Evolutionary conservation across 2,888 invertebrate genomes (phyloP).

Genomic region (Neoitamus cyanurus): DNA sequence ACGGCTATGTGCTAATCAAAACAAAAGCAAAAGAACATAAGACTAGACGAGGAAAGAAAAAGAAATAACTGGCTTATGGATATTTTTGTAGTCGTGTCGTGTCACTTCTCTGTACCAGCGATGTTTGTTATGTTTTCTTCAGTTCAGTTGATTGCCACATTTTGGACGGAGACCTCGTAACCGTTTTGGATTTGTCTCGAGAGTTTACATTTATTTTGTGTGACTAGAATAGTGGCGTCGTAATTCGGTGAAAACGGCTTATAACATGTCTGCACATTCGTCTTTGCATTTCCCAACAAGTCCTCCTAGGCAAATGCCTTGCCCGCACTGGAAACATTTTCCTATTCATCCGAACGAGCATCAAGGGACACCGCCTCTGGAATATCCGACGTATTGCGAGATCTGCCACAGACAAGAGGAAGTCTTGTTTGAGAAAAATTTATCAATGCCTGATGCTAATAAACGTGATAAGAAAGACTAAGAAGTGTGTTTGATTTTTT

Average conservation of each 20-base stretch:
- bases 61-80: not conserved
- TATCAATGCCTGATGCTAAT: not conserved
- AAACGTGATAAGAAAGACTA: not conserved
- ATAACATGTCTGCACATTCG: not conserved
- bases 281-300: conserved; percentile 59
- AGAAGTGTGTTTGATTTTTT: not conserved
- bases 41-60: not conserved
- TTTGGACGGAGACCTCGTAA: not conserved
- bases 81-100: not conserved
- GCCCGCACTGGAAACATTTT: conserved; percentile 65
- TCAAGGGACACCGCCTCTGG: conserved; percentile 30
- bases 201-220: not conserved
- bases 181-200: not conserved
- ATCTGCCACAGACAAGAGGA: conserved; percentile 18
- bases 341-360: conserved; percentile 58
- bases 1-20: not conserved
- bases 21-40: not conserved
- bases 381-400: conserved; percentile 46
- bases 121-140: not conserved
- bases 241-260: not conserved
- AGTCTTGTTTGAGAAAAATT: not conserved
- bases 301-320: conserved; percentile 63
- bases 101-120: not conserved
- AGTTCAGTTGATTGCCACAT: not conserved
- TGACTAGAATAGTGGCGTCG: not conserved